These are phyloP conservation scores for Indri indri DNA, from an alignment of 2,113 vertebrate species.

Conservation along the genomic window DNA sequence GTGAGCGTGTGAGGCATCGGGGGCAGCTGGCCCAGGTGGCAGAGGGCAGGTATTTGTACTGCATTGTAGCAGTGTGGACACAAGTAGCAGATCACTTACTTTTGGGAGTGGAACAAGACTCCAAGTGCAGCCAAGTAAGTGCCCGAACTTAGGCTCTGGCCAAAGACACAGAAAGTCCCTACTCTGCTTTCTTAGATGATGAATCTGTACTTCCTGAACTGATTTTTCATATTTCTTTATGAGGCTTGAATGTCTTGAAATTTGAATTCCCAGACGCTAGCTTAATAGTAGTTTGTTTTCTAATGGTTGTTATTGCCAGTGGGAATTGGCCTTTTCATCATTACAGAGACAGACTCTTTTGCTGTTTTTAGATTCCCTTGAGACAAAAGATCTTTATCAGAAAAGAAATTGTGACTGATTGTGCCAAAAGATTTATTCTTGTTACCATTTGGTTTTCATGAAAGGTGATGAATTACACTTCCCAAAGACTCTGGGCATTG, in stretches of 20 bases:
- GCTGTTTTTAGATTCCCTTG: conserved; percentile 18
- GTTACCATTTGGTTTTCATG: conserved; percentile 24
- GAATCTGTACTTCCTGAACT: conserved; percentile 4
- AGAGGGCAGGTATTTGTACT: conserved; percentile 55
- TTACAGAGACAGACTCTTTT: conserved; percentile 14
- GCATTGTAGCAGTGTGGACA: background rate
- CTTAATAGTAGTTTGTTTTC: conserved; percentile 33
- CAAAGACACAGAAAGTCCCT: background rate
- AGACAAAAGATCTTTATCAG: conserved; percentile 49
- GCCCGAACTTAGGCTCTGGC: background rate
- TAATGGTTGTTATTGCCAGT: background rate
- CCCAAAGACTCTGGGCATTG: background rate
- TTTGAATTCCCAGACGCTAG: conserved; percentile 29
- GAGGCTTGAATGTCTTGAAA: conserved; percentile 39
- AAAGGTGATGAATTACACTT: conserved; percentile 21
- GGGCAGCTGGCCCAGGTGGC: background rate
- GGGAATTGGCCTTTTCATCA: background rate
- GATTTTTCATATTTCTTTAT: conserved; percentile 40
- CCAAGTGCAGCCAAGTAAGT: conserved; percentile 72
- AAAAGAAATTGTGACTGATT: conserved; percentile 38
- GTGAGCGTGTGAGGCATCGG: background rate
- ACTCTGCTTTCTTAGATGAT: conserved; percentile 14
- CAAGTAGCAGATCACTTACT: background rate
- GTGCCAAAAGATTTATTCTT: conserved; percentile 39
- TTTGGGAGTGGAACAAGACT: conserved; percentile 69